Conservation (phyloP, 2,797 vertebrate species). For the Mus caroli region DNA sequence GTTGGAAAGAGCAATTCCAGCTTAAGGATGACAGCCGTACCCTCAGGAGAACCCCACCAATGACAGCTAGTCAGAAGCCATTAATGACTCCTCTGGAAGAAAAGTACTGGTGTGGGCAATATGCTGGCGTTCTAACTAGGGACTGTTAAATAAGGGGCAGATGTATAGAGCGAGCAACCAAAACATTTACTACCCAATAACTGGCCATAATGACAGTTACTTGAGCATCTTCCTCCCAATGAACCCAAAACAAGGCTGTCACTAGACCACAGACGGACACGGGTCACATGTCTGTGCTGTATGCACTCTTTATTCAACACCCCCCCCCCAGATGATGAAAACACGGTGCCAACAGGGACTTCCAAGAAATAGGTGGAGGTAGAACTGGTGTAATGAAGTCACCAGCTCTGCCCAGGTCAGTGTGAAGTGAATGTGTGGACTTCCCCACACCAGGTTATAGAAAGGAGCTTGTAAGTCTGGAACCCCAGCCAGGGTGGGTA, state of each 20-base stretch:
- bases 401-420: not conserved
- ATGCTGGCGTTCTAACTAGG: slow-evolving; percentile 30
- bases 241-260: slow-evolving; percentile 69
- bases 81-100: not conserved
- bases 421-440: not conserved
- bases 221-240: slow-evolving; percentile 60
- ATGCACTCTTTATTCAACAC: not conserved
- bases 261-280: slow-evolving; percentile 47
- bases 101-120: not conserved
- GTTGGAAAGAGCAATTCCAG: slow-evolving; percentile 9
- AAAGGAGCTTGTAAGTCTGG: slow-evolving; percentile 50
- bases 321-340: slow-evolving; percentile 52
- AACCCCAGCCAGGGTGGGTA: not conserved
- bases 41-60: not conserved
- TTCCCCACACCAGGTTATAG: slow-evolving; percentile 18
- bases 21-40: slow-evolving; percentile 52
- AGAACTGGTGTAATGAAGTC: slow-evolving; percentile 68
- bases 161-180: slow-evolving; percentile 64
- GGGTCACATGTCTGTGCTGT: slow-evolving; percentile 65
- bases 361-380: slow-evolving; percentile 10
- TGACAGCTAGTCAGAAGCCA: not conserved
- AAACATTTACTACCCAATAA: slow-evolving; percentile 70
- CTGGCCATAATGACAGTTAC: slow-evolving; percentile 39
- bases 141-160: slow-evolving; percentile 49
- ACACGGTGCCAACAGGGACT: not conserved